Conservation (phyloP, 2,113 vertebrate genomes). For the Cryptomyrus ogoouensis region DNA sequence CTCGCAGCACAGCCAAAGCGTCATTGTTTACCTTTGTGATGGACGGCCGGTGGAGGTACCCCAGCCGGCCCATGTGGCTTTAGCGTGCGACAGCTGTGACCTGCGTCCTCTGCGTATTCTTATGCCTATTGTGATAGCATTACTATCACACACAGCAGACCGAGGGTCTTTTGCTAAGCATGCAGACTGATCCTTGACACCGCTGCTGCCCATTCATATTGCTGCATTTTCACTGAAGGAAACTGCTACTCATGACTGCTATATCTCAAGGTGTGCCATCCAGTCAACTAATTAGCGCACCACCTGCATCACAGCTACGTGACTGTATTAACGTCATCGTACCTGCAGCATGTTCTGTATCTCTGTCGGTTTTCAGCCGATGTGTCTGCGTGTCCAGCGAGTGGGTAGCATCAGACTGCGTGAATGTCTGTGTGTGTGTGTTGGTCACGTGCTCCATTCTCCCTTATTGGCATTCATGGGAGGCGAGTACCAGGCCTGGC, state of each 20-base stretch:
- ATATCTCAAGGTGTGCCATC: not conserved
- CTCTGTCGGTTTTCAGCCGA: not conserved
- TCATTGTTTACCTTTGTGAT: constrained; percentile 63
- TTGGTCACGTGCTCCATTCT: constrained; percentile 29
- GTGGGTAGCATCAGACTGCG: not conserved
- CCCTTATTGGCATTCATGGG: constrained; percentile 63
- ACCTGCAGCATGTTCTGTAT: not conserved
- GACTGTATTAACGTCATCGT: not conserved
- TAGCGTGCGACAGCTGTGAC: constrained; percentile 64
- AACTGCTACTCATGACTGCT: not conserved
- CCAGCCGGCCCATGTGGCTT: constrained; percentile 30
- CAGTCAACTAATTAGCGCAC: not conserved
- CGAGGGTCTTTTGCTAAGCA: not conserved
- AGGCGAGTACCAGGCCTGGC: constrained; percentile 56
- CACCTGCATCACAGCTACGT: not conserved
- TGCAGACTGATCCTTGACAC: not conserved
- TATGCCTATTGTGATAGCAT: not conserved
- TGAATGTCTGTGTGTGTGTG: not conserved
- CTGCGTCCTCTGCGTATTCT: constrained; percentile 26
- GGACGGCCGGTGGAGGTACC: constrained; percentile 23
- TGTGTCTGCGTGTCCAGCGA: not conserved
- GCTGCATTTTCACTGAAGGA: not conserved
- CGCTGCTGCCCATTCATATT: not conserved
- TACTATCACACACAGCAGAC: not conserved
- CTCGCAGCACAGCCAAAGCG: not conserved